phyloP scores from a whole-genome alignment of 2,113 vertebrate genomes.

The Solenodon paradoxus region DNA sequence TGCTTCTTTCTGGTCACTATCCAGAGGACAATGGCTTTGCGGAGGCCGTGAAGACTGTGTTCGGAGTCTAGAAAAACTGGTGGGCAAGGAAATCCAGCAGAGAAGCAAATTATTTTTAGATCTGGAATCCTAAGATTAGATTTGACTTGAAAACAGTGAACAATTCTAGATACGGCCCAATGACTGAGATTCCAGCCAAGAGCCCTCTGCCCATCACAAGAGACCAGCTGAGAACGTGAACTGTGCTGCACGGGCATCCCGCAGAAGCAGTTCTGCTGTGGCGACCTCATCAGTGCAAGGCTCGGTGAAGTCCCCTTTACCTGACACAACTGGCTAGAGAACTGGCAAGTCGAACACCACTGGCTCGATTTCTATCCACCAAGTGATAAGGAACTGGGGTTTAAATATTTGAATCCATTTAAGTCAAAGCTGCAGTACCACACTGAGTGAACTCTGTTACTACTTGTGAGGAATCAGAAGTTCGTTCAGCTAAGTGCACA shows the following conservation, averaged over 20 bases:
- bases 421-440: neutral
- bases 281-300: neutral
- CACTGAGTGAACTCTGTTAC: neutral
- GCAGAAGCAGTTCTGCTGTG: neutral
- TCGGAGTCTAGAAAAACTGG: neutral
- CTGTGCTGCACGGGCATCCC: neutral
- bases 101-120: slow-evolving; percentile 36
- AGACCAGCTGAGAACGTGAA: neutral
- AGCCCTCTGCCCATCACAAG: neutral
- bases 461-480: neutral
- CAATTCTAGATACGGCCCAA: neutral
- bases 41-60: slow-evolving; percentile 10
- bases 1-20: neutral
- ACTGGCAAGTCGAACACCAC: neutral
- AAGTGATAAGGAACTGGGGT: neutral
- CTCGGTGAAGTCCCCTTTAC: neutral
- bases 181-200: neutral
- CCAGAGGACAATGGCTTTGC: neutral
- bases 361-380: neutral
- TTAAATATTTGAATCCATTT: slow-evolving; percentile 11
- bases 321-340: neutral
- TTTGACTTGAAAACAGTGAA: slow-evolving; percentile 6
- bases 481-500: neutral
- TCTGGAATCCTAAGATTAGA: neutral
- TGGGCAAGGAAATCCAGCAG: neutral